These are phyloP conservation scores for Meiosimyza platycephala DNA, from an alignment of 2,888 invertebrate species.

Conservation along the genomic window DNA sequence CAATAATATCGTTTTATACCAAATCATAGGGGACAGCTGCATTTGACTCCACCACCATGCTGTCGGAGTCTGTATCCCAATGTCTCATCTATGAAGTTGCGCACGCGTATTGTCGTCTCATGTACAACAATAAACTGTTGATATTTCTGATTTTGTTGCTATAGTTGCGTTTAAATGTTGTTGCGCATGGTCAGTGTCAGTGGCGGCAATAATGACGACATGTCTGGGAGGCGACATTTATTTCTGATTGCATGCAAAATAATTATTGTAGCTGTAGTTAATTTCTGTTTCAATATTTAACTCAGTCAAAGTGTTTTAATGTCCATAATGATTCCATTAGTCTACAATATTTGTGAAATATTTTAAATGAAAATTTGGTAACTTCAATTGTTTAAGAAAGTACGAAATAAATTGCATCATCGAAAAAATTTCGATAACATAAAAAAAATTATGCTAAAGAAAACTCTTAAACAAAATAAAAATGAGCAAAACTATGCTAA, in stretches of 20 bases:
- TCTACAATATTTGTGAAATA: too few relatives aligned
- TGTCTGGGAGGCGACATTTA: neutral
- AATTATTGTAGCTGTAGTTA: neutral
- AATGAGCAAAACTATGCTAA: too few relatives aligned
- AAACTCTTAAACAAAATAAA: too few relatives aligned
- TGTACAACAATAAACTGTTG: neutral
- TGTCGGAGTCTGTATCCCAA: conserved; percentile 19
- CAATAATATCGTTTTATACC: neutral
- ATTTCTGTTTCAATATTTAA: too few relatives aligned
- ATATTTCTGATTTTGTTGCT: neutral
- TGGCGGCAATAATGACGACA: neutral
- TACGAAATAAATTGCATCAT: too few relatives aligned
- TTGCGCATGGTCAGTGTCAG: conserved; percentile 18
- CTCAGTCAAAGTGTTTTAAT: too few relatives aligned
- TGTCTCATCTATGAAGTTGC: conserved; percentile 22
- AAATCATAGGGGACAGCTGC: conserved; percentile 16
- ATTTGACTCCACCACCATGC: neutral
- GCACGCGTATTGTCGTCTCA: conserved; percentile 10
- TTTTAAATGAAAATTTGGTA: too few relatives aligned
- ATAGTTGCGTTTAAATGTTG: neutral
- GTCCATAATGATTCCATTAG: too few relatives aligned
- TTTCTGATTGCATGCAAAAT: conserved; percentile 9
- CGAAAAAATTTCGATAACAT: too few relatives aligned
- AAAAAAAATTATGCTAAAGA: too few relatives aligned
- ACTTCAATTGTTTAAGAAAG: too few relatives aligned